Percentiles rank a stretch among this genome's conserved stretches.
Conservation (phyloP, 1,140 invertebrate genomes). For the Popillia japonica region DNA sequence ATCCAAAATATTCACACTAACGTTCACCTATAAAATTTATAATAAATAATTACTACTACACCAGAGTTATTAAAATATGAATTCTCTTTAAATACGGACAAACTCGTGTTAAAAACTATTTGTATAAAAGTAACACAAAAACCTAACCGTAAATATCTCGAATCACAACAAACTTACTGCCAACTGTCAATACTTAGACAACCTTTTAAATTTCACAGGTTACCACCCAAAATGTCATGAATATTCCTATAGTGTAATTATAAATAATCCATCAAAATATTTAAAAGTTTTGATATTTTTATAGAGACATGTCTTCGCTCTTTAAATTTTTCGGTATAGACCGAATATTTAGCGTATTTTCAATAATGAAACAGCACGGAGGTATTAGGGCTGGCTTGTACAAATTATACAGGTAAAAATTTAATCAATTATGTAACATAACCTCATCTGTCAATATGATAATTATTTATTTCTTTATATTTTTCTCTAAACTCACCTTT, state of each 20-base stretch:
- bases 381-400: slow-evolving; percentile 74
- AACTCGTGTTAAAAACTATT: no score
- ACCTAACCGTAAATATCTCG: no score
- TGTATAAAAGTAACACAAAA: no score
- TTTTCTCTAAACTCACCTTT: slow-evolving; percentile 49
- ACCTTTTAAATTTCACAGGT: no score
- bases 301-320: not conserved
- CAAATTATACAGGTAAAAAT: slow-evolving; percentile 78
- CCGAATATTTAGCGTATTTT: slow-evolving; percentile 73
- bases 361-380: slow-evolving; percentile 79
- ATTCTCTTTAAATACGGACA: no score
- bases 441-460: slow-evolving; percentile 46
- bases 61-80: no score
- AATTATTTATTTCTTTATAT: slow-evolving; percentile 37
- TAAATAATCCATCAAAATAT: no score
- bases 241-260: not conserved
- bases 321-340: slow-evolving; percentile 73
- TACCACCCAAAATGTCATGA: not conserved
- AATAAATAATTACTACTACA: no score
- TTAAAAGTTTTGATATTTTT: slow-evolving; percentile 4
- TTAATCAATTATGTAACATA: slow-evolving; percentile 57
- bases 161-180: no score
- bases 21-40: no score
- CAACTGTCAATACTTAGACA: no score
- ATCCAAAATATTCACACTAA: no score